These are phyloP conservation scores for Mylabris sibirica DNA, from an alignment of 2,888 invertebrate species.

Conservation along the genomic window DNA sequence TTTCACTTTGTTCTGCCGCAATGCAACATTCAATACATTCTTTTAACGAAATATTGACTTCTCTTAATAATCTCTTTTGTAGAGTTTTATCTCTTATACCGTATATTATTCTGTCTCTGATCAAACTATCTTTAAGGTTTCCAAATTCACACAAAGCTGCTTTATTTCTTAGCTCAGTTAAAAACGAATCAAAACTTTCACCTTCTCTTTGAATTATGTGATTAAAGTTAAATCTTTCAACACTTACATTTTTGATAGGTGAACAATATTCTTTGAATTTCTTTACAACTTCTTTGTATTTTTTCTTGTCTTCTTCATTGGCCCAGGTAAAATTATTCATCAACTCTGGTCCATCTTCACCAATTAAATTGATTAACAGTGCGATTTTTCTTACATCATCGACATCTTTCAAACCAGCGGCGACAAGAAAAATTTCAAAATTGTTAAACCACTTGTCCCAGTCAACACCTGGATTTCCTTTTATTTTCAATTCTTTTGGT, in stretches of 20 bases:
- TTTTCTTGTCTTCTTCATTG: too few species aligned
- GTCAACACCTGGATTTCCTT: conserved; percentile 19
- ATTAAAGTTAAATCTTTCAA: conserved; percentile 25
- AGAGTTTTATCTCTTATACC: conserved; percentile 35
- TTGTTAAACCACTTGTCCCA: conserved; percentile 17
- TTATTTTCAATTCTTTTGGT: conserved; percentile 20
- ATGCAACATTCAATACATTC: conserved; percentile 34
- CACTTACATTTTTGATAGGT: conserved; percentile 14
- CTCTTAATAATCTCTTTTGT: conserved; percentile 38
- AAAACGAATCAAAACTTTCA: conserved; percentile 39
- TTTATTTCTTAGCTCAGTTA: conserved; percentile 39
- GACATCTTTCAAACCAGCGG: conserved; percentile 12
- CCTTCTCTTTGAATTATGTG: conserved; percentile 30
- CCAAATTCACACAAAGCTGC: conserved; percentile 40
- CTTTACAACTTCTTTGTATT: too few species aligned
- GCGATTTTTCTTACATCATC: conserved; percentile 16
- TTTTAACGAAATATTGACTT: conserved; percentile 34
- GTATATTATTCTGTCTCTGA: conserved; percentile 40
- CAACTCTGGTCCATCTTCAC: conserved; percentile 6
- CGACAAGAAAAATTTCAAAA: conserved; percentile 19
- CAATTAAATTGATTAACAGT: conserved; percentile 10
- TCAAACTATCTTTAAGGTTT: conserved; percentile 36
- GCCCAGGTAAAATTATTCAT: conserved; percentile 12
- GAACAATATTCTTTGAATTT: too few species aligned
- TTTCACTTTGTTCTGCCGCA: conserved; percentile 34